Evolutionary conservation across 2,797 vertebrate genomes (phyloP), one percentile per base, ranked within the genome.

Genomic region (Poecilia picta): DNA sequence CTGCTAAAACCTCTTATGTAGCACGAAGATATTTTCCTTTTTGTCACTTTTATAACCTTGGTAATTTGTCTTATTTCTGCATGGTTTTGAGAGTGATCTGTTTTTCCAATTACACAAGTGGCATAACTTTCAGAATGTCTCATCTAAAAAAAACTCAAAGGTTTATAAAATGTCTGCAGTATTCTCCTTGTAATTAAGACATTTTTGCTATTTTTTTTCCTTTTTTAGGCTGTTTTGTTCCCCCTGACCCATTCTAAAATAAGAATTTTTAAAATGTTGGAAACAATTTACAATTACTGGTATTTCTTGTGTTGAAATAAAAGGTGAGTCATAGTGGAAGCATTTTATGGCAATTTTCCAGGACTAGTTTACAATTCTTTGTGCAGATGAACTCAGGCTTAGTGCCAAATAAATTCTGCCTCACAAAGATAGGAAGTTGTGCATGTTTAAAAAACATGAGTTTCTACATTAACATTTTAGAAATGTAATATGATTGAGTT

Each of bases 391-490:
- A 28, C 18, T 57, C 1, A 5, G 11, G 25, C 18, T 68, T 59
- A n/a, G 45, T 53, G 8, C 31, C 36, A 31, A 25, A 78, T 41
- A 59, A 55, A 62, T 41, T 45, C 28, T 55, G 47, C 16, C 18
- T 51, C 72, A 76, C 11, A 55, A 39, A 66, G 70, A 81, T 66
- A 76, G 51, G 49, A 49, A 43, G 39, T 66, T 64, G 15, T 31
- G 39, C 39, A 36, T 53, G 28, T 25, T 28, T 78, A 71, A 51
- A 80, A 45, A n/a, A 68, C 51, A 79, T 49, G 46, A 77, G 53
- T 31, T 70, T 55, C 43, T 57, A 47, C 28, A 20, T 87, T 75
- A 74, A 82, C 75, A 28, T 80, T 78, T 82, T 51, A 75, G 39
- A 77, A 79, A 28, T 43, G 6, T 49, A 41, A 33, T 31, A 20